Percentiles rank a stretch among this genome's conserved stretches.
Evolutionary conservation across 2,888 invertebrate species (phyloP).

Genomic region (Cheilosia grossa): DNA sequence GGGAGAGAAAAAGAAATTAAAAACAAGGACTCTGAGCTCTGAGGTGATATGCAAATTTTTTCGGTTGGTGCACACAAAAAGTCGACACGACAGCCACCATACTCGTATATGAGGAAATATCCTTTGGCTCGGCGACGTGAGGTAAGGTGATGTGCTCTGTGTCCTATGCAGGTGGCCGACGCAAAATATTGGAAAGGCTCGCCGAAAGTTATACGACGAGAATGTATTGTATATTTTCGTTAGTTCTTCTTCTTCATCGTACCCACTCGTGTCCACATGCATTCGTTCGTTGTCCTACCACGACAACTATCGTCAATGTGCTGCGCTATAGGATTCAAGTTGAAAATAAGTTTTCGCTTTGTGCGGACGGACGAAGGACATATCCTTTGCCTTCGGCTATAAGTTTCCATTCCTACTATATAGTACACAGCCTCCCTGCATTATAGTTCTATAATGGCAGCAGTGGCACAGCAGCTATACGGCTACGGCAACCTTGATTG

Average conservation of each 20-base stretch:
- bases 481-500: conserved; percentile 70
- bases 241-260: conserved; percentile 53
- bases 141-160: conserved; percentile 24
- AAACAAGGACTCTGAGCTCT: conserved; percentile 63
- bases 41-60: conserved; percentile 75
- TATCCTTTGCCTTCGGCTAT: conserved; percentile 70
- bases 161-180: conserved; percentile 66
- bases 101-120: conserved; percentile 64
- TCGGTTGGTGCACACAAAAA: conserved; percentile 71
- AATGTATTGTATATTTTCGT: conserved; percentile 67
- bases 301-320: conserved; percentile 65
- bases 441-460: conserved; percentile 60
- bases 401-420: conserved; percentile 41
- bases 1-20: conserved; percentile 63
- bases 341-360: conserved; percentile 71
- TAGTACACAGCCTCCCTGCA: conserved; percentile 18
- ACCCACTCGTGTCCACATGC: conserved; percentile 29
- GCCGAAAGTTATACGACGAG: conserved; percentile 57
- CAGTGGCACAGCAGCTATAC: conserved; percentile 32
- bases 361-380: conserved; percentile 68
- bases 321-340: conserved; percentile 64
- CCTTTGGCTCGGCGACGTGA: conserved; percentile 61
- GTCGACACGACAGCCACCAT: conserved; percentile 55
- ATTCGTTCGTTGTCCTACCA: conserved; percentile 54
- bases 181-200: conserved; percentile 73